A percentile compares a stretch with the other conserved stretches of the same genome.
Evolutionary conservation across 2,113 vertebrate species (phyloP).

Genomic region (Oophaga pumilio): DNA sequence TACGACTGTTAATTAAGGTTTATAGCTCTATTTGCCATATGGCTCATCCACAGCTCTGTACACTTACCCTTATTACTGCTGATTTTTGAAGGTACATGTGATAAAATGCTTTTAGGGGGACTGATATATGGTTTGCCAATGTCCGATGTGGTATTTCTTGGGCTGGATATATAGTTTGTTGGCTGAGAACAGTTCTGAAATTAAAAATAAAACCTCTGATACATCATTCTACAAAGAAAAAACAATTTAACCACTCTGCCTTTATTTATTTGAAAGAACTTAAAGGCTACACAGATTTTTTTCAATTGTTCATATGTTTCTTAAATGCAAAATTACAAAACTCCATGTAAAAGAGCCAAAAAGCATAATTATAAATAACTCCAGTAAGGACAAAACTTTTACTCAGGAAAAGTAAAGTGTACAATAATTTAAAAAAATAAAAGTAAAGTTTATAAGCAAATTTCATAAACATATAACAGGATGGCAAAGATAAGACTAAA

Average conservation of each 20-base stretch:
- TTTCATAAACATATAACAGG: too few relatives aligned
- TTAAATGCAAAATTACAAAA: too few relatives aligned
- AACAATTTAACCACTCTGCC: neutral
- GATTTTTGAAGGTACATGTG: conserved; percentile 61
- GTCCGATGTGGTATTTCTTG: conserved; percentile 76
- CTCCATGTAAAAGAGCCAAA: too few relatives aligned
- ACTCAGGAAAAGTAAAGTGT: too few relatives aligned
- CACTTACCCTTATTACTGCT: conserved; percentile 63
- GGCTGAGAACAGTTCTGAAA: conserved; percentile 84
- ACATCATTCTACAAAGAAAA: neutral
- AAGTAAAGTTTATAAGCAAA: too few relatives aligned
- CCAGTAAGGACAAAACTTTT: too few relatives aligned
- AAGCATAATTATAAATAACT: too few relatives aligned
- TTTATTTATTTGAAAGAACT: too few relatives aligned
- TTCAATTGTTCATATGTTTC: too few relatives aligned
- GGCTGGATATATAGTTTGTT: conserved; percentile 74
- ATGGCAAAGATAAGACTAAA: too few relatives aligned
- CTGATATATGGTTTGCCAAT: conserved; percentile 67
- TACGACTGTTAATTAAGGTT: neutral
- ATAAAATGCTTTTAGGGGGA: conserved; percentile 71
- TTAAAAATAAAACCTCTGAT: neutral
- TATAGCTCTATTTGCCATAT: neutral
- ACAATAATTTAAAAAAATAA: too few relatives aligned
- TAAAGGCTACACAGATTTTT: too few relatives aligned
- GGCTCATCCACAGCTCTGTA: neutral